Base-by-base conservation (phyloP, 2,888 invertebrate genomes). In the Limnephilus lunatus region DNA sequence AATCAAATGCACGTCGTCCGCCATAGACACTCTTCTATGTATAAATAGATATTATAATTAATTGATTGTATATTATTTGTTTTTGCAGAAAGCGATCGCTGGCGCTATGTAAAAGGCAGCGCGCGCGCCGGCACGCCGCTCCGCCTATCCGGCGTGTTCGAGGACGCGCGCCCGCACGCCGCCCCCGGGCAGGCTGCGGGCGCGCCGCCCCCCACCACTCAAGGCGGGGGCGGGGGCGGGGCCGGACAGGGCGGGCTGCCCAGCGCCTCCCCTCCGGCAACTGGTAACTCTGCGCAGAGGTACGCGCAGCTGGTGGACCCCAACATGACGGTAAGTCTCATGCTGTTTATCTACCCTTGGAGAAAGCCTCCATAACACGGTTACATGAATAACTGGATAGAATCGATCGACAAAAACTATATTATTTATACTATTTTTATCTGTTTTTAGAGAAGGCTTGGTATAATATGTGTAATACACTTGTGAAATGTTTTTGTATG, bases 271-370 rank as follows among this genome's bases (percentile, higher is more conserved):
- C 39, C 30, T 15, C 80, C 88, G 91, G n/a, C 83, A 85, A 48
- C 48, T 30, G 30, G 85, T 5, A 48, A 90, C 92, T n/a, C 81
- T 82, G 80, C 86, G 82, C 95, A 95, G 94, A 95, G 97, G 94
- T 98, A 98, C 95, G 97, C 97, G 35, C 98, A 98, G 95, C 96
- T 98, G 93, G 96, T 98, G 94, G 97, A 97, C 95, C 97, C 97
- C 94, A 97, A 97, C 94, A 97, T 97, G 94, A 97, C 97, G 95
- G 97, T 97, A 94, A 96, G 90, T 85, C 80, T 25, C 35, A 19
- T 12, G 3, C 25, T n/a, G 7, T 68, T 68, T 25, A n/a, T 68
- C 68, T n/a, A 2, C 25, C 68, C 53, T 53, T 1, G 19, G 5
- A 19, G 19, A 0, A n/a, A n/a, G n/a, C n/a, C n/a, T n/a, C n/a